Evolutionary conservation across 2,888 invertebrate genomes (phyloP).

Genomic region (Scrobipalpa atriplicella): DNA sequence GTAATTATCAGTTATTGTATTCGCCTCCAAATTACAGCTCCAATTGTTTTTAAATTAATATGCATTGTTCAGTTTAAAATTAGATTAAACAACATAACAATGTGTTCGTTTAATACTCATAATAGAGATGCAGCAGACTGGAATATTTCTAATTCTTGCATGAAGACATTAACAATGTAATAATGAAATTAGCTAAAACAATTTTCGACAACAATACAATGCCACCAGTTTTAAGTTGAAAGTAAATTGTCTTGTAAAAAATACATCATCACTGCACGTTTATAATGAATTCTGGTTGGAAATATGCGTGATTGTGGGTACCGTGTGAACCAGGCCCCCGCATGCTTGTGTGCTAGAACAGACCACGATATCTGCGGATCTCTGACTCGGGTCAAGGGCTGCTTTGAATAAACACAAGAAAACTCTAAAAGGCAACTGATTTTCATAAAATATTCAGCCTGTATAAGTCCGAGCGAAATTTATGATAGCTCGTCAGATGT

Average conservation of each 20-base stretch:
- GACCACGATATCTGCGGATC: constrained; percentile 30
- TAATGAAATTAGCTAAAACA: neutral
- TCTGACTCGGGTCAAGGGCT: constrained; percentile 22
- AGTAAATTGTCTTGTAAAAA: constrained; percentile 2
- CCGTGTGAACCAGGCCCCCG: constrained; percentile 39
- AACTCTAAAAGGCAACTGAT: neutral
- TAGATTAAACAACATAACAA: neutral
- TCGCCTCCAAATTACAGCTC: constrained; percentile 51
- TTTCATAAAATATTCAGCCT: constrained; percentile 13
- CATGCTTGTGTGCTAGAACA: constrained; percentile 30
- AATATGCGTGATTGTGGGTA: constrained; percentile 34
- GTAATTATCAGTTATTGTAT: constrained; percentile 71
- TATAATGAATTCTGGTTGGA: constrained; percentile 21
- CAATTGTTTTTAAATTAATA: constrained; percentile 53
- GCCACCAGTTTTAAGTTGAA: constrained; percentile 6
- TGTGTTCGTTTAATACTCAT: neutral
- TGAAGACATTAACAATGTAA: constrained; percentile 31
- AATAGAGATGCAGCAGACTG: constrained; percentile 23
- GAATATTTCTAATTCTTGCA: constrained; percentile 29
- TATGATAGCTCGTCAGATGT: constrained; percentile 5
- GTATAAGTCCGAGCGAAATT: neutral
- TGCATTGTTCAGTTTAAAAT: constrained; percentile 4
- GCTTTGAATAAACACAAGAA: constrained; percentile 11
- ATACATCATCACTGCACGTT: constrained; percentile 27
- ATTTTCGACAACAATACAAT: constrained; percentile 25